Evolutionary conservation across 37 sponge, comb jelly and placozoan genomes (phyloP).

Genomic region (Beroe forskalii): DNA sequence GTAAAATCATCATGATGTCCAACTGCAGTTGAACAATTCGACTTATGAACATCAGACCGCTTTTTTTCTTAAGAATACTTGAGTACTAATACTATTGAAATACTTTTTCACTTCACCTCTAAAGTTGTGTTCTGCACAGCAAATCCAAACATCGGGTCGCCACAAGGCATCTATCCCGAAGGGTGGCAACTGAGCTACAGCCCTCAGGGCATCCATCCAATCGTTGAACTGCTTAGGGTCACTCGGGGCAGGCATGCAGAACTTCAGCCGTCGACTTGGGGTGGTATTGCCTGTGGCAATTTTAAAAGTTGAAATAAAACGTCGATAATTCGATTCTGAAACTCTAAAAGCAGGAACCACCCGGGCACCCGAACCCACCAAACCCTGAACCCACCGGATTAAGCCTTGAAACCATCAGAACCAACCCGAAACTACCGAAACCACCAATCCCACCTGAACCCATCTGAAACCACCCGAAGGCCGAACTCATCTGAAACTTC

Average conservation of each 20-base stretch:
- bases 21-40: no score
- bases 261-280: slow-evolving; percentile 20
- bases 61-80: neutral
- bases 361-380: no score
- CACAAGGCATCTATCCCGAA: slow-evolving; percentile 47
- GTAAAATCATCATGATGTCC: no score
- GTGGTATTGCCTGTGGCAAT: neutral
- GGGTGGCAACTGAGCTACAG: slow-evolving; percentile 11
- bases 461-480: no score
- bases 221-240: slow-evolving; percentile 30
- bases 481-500: no score
- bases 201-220: slow-evolving; percentile 55
- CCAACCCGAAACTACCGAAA: no score
- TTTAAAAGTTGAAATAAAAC: no score
- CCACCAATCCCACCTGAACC: no score
- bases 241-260: slow-evolving; percentile 63
- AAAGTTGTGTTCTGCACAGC: slow-evolving; percentile 59
- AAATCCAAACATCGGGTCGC: slow-evolving; percentile 47
- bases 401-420: no score
- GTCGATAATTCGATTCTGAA: no score
- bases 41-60: neutral
- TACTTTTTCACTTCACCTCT: neutral
- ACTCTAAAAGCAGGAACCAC: no score
- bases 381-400: no score
- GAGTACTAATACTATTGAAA: neutral